Percentiles rank a stretch among this genome's conserved stretches.
Evolutionary conservation across 2,888 invertebrate genomes (phyloP).

Genomic region (Dasypogon diadema): DNA sequence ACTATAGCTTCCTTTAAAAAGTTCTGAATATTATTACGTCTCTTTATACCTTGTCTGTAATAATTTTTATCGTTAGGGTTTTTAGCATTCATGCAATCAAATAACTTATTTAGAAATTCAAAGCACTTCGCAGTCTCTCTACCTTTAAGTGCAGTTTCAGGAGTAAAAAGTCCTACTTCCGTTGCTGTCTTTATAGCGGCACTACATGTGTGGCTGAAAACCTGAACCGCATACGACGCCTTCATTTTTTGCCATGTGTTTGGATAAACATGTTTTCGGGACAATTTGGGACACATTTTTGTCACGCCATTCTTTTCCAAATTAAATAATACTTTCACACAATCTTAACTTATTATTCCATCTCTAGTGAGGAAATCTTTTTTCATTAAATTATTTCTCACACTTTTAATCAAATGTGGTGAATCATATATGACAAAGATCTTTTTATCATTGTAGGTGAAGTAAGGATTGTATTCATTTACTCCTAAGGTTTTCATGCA

Average conservation of each 20-base stretch:
- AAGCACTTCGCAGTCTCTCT: slow-evolving; percentile 38
- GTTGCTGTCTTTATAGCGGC: slow-evolving; percentile 18
- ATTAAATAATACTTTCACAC: slow-evolving; percentile 14
- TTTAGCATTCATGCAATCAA: slow-evolving; percentile 50
- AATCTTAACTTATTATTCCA: slow-evolving; percentile 47
- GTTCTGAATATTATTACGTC: background rate
- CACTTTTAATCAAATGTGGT: slow-evolving; percentile 48
- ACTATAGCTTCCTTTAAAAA: background rate
- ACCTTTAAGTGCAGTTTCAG: slow-evolving; percentile 11
- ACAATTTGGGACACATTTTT: slow-evolving; percentile 43
- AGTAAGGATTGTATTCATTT: background rate
- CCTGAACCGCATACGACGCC: slow-evolving; percentile 18
- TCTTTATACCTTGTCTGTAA: slow-evolving; percentile 20
- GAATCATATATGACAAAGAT: slow-evolving; percentile 31
- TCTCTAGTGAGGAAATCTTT: slow-evolving; percentile 19
- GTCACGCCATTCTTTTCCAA: slow-evolving; percentile 32
- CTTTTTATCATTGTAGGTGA: background rate
- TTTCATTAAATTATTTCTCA: background rate
- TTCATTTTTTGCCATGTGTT: slow-evolving; percentile 51
- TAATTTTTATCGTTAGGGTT: slow-evolving; percentile 8
- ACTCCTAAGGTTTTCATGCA: background rate
- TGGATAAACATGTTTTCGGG: slow-evolving; percentile 24
- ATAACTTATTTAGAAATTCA: slow-evolving; percentile 30
- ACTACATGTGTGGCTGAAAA: slow-evolving; percentile 40
- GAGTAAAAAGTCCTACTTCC: slow-evolving; percentile 34